A percentile compares a stretch with the other conserved stretches of the same genome.
phyloP scores from a whole-genome alignment of 2,113 vertebrate species.

The Melanostigma gelatinosum region DNA sequence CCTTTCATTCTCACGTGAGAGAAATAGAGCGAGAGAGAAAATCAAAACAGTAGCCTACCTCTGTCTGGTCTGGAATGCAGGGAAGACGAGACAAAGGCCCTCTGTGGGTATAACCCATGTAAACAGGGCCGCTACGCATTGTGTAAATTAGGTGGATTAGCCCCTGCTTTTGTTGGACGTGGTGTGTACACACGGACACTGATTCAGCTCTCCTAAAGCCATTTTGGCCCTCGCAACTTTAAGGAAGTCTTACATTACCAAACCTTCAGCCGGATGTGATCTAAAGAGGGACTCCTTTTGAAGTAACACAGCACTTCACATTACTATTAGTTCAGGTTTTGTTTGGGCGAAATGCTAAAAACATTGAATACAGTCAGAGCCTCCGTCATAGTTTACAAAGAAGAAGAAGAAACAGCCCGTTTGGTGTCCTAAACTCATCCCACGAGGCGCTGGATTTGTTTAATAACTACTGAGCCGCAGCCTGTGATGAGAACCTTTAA shows the following conservation, averaged over 20 bases:
- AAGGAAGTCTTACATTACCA: constrained; percentile 73
- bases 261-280: constrained; percentile 51
- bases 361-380: constrained; percentile 4
- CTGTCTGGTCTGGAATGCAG: constrained; percentile 45
- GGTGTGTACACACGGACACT: constrained; percentile 76
- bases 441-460: background rate
- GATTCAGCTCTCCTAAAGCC: constrained; percentile 76
- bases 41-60: constrained; percentile 9
- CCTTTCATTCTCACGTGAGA: background rate
- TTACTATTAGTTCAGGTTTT: constrained; percentile 29
- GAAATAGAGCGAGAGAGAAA: background rate
- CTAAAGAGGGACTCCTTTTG: constrained; percentile 40
- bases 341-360: constrained; percentile 15
- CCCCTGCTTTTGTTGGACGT: constrained; percentile 77
- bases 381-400: constrained; percentile 3
- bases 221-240: constrained; percentile 70
- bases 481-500: background rate
- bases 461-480: constrained; percentile 1
- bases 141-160: constrained; percentile 84
- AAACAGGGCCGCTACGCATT: constrained; percentile 81
- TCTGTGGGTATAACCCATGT: constrained; percentile 77
- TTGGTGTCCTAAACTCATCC: background rate
- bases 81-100: constrained; percentile 65
- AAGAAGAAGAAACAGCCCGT: background rate
- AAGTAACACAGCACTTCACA: constrained; percentile 22